Evolutionary conservation across 2,888 invertebrate species (phyloP), one percentile per base, ranked within the genome.

Genomic region (Augochlorella aurata): DNA sequence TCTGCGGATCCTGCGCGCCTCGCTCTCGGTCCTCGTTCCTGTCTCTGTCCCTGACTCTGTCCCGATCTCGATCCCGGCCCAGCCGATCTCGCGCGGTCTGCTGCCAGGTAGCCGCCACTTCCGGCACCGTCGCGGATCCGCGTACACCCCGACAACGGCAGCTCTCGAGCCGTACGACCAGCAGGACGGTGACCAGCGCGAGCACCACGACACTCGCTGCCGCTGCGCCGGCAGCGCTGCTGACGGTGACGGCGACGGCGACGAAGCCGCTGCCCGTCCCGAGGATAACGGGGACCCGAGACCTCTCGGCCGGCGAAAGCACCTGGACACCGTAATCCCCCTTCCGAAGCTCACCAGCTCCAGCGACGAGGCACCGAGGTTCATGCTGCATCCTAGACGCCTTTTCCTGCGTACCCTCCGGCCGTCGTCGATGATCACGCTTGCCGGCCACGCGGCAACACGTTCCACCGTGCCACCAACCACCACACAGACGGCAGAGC

Each of bases 381-480:
- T 93, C 93, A 93, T 93, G 92, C 93, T 93, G 93, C 93, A 93
- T 93, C 91, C 92, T 93, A 92, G 88, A 90, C 91, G 71, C 82
- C 81, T 81, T 77, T 73, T 82, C 72, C 78, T 74, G 76, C 74
- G 71, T 68, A 69, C 72, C 45, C 81, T 69, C 69, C 70, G 77
- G 44, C 69, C 83, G 73, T 78, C 82, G 74, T 77, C 86, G 82
- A 85, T 79, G 83, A 87, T 88, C 89, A 87, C 89, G 87, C 81
- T 69, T 74, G 86, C 75, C 79, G 82, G 70, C 67, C 65, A 77
- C 76, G 74, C 78, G 79, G 68, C 70, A 78, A 50, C 81, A 74
- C 79, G 79, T 81, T 54, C 87, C 87, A 85, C 82, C 83, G 72
- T 76, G 49, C 68, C 69, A 71, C 74, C 81, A 71, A 75, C 47